Evolutionary conservation across 2,888 invertebrate species (phyloP).

Genomic region (Lacanobia oleracea): DNA sequence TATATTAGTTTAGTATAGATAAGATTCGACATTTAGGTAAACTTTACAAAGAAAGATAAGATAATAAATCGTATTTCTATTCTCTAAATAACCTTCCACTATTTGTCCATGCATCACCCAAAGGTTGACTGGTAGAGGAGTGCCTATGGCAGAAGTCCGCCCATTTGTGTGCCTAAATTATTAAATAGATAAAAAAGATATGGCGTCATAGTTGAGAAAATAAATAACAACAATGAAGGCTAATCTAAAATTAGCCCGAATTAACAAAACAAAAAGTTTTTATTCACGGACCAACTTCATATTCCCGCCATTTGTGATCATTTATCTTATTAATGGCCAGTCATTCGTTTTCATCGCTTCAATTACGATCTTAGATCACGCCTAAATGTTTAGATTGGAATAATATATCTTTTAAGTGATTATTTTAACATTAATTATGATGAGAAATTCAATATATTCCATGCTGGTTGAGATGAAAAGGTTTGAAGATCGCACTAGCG

Average conservation of each 20-base stretch:
- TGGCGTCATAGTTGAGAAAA: neutral
- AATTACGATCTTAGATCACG: constrained; percentile 22
- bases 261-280: constrained; percentile 27
- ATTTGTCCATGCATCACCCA: too few species aligned
- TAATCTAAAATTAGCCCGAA: constrained; percentile 5
- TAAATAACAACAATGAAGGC: neutral
- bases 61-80: too few species aligned
- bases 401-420: constrained; percentile 12
- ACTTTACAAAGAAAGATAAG: too few species aligned
- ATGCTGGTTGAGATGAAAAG: too few species aligned
- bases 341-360: constrained; percentile 31
- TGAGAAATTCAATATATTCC: neutral
- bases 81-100: too few species aligned
- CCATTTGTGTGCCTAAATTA: too few species aligned
- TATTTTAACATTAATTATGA: constrained; percentile 17
- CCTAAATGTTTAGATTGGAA: constrained; percentile 8
- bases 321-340: constrained; percentile 41
- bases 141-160: too few species aligned
- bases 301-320: constrained; percentile 21
- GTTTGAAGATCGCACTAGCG: too few species aligned
- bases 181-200: neutral
- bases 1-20: too few species aligned
- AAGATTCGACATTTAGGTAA: too few species aligned
- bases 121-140: too few species aligned
- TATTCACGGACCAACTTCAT: constrained; percentile 8